Base-by-base conservation (phyloP, 1,140 invertebrate genomes). In the Catajapyx aquilonaris region DNA sequence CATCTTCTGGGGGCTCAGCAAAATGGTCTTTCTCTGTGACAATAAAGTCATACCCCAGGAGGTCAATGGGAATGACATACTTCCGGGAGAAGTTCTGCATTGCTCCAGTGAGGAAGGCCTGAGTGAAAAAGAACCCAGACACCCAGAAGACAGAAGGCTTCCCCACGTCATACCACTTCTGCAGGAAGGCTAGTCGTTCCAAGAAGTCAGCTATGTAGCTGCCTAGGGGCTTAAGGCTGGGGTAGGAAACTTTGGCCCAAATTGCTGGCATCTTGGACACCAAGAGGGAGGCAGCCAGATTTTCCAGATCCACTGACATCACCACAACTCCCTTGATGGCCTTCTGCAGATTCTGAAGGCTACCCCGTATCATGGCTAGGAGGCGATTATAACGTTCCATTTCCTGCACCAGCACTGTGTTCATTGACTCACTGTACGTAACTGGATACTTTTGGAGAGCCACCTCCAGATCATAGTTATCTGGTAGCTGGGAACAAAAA, bases 111-210 rank as follows among this genome's bases (percentile, higher is more conserved):
- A 71, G 50, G 50, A 71, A 69, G 16, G 66, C 65, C 53, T 71
- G 66, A 5, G 68, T 66, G 48, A 71, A 69, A 50, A 61, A 70
- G 47, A 71, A 67, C 18, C 65, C 68, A 15, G 65, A 67, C 20
- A 71, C 58, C 68, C 68, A 71, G 46, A 65, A 68, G 3, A 62
- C 56, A 4, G 48, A 38, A 20, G 68, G 62, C 30, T 59, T 56
- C 17, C 62, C 63, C 23, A 60, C 46, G 11, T 63, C 54, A 35
- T 60, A 58, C 68, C 68, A 71, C 20, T 53, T 47, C 38, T 60
- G 45, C 59, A 36, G 62, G 43, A 20, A 66, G 53, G 60, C 53
- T 1, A 68, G 50, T 40, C 65, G 52, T 20, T 59, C 59, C 3
- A 65, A 42, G 28, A 70, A 60, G 47, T 70, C 68, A 37, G 48